Conservation (phyloP, 2,888 invertebrate genomes). For the Epistrophe grossulariae region DNA sequence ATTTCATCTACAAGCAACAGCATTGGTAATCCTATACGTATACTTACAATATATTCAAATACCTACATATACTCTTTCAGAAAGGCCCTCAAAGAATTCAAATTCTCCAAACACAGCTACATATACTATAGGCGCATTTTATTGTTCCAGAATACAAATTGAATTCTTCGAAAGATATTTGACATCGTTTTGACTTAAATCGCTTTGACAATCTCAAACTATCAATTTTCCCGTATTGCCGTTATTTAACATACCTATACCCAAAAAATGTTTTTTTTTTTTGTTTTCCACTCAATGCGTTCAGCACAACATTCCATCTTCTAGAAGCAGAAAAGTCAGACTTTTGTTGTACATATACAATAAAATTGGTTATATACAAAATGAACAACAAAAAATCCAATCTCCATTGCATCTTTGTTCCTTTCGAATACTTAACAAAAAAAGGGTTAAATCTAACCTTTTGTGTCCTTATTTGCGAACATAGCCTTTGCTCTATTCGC, state of each 20-base stretch:
- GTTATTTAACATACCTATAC: not conserved
- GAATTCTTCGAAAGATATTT: not conserved
- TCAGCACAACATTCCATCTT: slow-evolving; percentile 12
- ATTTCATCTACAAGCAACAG: no score
- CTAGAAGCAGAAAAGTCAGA: not conserved
- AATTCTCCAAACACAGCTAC: no score
- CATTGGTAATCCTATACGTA: no score
- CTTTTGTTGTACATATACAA: not conserved
- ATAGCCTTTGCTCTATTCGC: slow-evolving; percentile 8
- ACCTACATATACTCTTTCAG: no score
- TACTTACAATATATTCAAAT: no score
- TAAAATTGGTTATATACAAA: not conserved
- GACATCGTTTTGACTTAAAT: slow-evolving; percentile 1
- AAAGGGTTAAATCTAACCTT: not conserved
- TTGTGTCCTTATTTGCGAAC: slow-evolving; percentile 8
- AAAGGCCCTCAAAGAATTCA: no score
- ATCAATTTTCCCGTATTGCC: not conserved
- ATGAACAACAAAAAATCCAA: slow-evolving; percentile 12
- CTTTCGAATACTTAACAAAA: not conserved
- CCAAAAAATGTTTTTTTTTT: not conserved
- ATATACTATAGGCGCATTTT: no score
- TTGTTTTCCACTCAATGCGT: not conserved
- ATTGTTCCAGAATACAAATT: not conserved
- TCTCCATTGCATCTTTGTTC: slow-evolving; percentile 8
- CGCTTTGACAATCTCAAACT: not conserved